A percentile compares a stretch with the other conserved stretches of the same genome.
Conservation (phyloP, 2,797 vertebrate genomes). For the Gastrophryne carolinensis region DNA sequence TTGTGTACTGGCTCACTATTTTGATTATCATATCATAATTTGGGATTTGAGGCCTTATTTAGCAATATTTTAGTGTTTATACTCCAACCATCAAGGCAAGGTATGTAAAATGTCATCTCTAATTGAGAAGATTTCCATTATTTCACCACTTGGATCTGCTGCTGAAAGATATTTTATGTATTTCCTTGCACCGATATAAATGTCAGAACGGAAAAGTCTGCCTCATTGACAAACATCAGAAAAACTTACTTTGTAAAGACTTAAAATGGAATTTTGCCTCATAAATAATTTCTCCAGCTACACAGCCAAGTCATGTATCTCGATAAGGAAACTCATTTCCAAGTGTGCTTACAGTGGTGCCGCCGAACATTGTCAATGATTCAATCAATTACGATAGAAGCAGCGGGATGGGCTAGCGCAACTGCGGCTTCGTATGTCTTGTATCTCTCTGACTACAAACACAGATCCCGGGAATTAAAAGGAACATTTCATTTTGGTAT, state of each 20-base stretch:
- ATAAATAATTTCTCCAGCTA: constrained; percentile 44
- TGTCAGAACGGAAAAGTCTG: not conserved
- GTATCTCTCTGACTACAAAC: constrained; percentile 22
- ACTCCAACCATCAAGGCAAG: too few relatives aligned
- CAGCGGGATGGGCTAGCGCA: constrained; percentile 8
- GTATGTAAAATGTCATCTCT: too few relatives aligned
- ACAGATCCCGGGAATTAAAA: constrained; percentile 22
- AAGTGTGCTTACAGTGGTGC: constrained; percentile 26
- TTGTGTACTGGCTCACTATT: too few relatives aligned
- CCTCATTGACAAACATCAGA: constrained; percentile 43
- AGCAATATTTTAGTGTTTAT: too few relatives aligned
- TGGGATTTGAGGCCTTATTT: too few relatives aligned
- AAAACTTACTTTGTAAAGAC: constrained; percentile 45
- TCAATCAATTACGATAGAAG: constrained; percentile 41
- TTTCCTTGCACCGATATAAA: constrained; percentile 9
- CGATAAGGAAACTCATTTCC: constrained; percentile 50
- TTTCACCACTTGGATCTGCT: too few relatives aligned
- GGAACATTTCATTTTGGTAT: not conserved
- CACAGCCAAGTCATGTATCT: constrained; percentile 46
- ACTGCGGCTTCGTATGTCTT: not conserved
- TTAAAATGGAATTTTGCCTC: constrained; percentile 38
- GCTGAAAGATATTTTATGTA: constrained; percentile 26
- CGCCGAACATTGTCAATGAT: constrained; percentile 42
- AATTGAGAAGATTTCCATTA: too few relatives aligned
- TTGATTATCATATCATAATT: too few relatives aligned